phyloP scores from a whole-genome alignment of 2,797 vertebrate species.

The Ctenopoma multispine region DNA sequence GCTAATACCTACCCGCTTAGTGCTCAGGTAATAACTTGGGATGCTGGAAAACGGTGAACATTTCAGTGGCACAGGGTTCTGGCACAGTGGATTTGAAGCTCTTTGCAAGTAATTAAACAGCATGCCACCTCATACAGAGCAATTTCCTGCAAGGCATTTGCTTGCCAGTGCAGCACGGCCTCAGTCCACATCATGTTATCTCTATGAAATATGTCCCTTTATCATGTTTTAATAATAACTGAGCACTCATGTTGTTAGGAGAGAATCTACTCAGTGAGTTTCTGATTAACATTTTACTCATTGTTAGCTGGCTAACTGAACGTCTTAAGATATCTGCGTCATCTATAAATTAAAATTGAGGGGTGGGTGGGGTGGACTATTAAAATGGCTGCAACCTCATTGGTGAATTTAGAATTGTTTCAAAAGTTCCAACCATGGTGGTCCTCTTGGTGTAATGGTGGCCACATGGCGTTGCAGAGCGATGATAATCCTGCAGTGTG shows the following conservation, averaged over 20 bases:
- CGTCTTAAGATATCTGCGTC: constrained; percentile 61
- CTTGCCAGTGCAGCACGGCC: constrained; percentile 65
- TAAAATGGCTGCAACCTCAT: constrained; percentile 66
- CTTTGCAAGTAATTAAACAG: constrained; percentile 83
- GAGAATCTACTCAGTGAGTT: constrained; percentile 72
- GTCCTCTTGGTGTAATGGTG: constrained; percentile 63
- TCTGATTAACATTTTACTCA: constrained; percentile 73
- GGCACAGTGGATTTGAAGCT: constrained; percentile 76
- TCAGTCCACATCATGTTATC: constrained; percentile 73
- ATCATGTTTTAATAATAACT: constrained; percentile 83
- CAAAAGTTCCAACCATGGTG: constrained; percentile 43
- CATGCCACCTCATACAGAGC: constrained; percentile 78
- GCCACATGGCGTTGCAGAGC: constrained; percentile 55
- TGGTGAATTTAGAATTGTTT: constrained; percentile 51
- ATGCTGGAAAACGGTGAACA: constrained; percentile 61
- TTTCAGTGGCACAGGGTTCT: constrained; percentile 66
- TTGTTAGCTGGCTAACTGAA: constrained; percentile 69
- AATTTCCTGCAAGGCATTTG: constrained; percentile 79
- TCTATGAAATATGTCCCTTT: constrained; percentile 80
- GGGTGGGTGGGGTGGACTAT: constrained; percentile 11
- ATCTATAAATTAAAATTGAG: constrained; percentile 65
- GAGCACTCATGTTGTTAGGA: constrained; percentile 72
- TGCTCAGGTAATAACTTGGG: constrained; percentile 76
- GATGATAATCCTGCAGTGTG: constrained; percentile 77
- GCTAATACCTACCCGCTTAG: constrained; percentile 73